Conservation (phyloP, 2,113 vertebrate genomes). For the Rhinolophus ferrumequinum region DNA sequence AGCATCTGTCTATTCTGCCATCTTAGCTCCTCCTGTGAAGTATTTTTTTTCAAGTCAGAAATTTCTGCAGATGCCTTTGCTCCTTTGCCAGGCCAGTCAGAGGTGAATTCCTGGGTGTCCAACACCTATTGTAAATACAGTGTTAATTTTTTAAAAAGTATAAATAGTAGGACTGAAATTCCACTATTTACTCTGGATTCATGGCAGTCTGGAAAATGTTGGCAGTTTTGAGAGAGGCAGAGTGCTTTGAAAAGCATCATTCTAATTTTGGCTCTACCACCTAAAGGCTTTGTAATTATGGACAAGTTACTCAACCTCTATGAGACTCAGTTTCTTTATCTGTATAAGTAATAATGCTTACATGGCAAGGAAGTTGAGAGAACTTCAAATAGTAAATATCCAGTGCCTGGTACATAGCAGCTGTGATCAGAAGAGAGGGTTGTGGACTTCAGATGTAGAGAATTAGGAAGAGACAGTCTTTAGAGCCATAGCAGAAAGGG, state of each 20-base stretch:
- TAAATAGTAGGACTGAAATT: neutral
- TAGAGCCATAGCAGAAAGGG: neutral
- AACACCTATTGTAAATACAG: constrained; percentile 17
- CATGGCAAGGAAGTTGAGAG: constrained; percentile 18
- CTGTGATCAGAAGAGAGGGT: neutral
- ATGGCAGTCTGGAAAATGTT: constrained; percentile 41
- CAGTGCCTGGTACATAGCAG: neutral
- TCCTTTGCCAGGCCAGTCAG: neutral
- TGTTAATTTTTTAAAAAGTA: neutral
- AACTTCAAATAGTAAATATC: neutral
- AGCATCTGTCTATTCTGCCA: no score
- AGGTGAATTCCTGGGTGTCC: constrained; percentile 6
- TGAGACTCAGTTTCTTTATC: constrained; percentile 15
- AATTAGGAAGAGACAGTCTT: constrained; percentile 20
- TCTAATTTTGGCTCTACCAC: constrained; percentile 21
- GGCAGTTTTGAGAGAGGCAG: neutral
- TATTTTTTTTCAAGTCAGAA: neutral
- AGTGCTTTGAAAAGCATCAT: constrained; percentile 42
- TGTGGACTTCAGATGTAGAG: neutral
- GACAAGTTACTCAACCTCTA: neutral
- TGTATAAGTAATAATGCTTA: neutral
- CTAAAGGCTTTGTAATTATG: constrained; percentile 7
- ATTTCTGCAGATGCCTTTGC: constrained; percentile 5
- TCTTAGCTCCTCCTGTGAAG: no score
- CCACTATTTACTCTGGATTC: constrained; percentile 9